A percentile compares a stretch with the other conserved stretches of the same genome.
Conservation (phyloP, 2,113 vertebrate species). For the Calyptommatus sinebrachiatus region DNA sequence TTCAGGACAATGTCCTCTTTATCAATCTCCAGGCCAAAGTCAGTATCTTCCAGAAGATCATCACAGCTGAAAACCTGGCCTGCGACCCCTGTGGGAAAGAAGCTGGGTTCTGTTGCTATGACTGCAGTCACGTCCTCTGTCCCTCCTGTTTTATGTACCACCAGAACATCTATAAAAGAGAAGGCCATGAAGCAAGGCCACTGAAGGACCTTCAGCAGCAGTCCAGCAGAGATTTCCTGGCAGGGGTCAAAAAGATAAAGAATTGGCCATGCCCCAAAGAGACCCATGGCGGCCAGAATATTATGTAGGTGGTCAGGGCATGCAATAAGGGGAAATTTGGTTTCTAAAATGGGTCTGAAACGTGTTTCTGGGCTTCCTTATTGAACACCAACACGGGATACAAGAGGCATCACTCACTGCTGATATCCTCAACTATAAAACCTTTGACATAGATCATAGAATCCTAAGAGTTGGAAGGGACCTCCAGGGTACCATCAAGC, state of each 20-base stretch:
- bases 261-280: constrained; percentile 59
- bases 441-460: too few species aligned
- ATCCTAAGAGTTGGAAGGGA: too few species aligned
- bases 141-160: constrained; percentile 51
- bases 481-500: too few species aligned
- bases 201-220: constrained; percentile 48
- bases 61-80: fast-evolving
- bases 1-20: constrained; percentile 59
- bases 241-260: constrained; percentile 11
- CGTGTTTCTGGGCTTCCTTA: too few species aligned
- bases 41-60: constrained; percentile 28
- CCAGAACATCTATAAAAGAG: constrained; percentile 57
- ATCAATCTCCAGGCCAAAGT: constrained; percentile 54
- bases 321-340: too few species aligned
- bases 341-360: too few species aligned
- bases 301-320: constrained; percentile 17
- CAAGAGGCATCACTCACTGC: too few species aligned
- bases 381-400: too few species aligned
- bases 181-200: constrained; percentile 39
- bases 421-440: too few species aligned
- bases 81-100: constrained; percentile 51
- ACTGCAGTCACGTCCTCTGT: constrained; percentile 65
- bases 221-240: constrained; percentile 53
- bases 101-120: constrained; percentile 50
- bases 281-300: constrained; percentile 15